A percentile compares a stretch with the other conserved stretches of the same genome.
Conservation (phyloP, 2,888 invertebrate species). For the Sarcophaga carnaria region DNA sequence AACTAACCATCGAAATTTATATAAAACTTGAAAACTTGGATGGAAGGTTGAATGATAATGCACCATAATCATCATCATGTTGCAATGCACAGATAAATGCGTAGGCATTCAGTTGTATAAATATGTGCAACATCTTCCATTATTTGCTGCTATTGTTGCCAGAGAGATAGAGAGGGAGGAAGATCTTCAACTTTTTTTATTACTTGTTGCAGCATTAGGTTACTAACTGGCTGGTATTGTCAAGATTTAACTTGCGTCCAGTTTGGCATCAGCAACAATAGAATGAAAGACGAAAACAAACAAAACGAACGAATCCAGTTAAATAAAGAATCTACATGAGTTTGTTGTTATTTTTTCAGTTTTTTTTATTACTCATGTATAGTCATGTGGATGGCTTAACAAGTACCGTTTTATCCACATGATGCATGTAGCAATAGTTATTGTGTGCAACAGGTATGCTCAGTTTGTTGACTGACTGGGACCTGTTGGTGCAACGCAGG, state of each 20-base stretch:
- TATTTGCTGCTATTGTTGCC: too few relatives aligned
- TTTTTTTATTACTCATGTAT: constrained; percentile 4
- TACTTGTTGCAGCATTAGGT: too few relatives aligned
- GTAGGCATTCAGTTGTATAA: constrained; percentile 8
- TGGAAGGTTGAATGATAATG: neutral
- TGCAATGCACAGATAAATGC: neutral
- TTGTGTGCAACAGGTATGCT: neutral
- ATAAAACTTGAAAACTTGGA: neutral
- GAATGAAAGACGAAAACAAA: neutral
- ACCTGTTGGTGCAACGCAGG: too few relatives aligned
- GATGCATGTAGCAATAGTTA: constrained; percentile 1
- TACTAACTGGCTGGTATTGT: constrained; percentile 11
- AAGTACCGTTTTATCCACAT: constrained; percentile 56
- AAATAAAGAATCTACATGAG: constrained; percentile 24
- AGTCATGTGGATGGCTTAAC: constrained; percentile 48
- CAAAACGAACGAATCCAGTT: neutral
- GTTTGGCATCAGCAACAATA: neutral
- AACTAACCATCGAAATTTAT: neutral
- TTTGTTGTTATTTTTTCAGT: constrained; percentile 20
- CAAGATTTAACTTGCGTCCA: constrained; percentile 55
- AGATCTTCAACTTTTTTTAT: too few relatives aligned
- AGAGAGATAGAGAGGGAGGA: too few relatives aligned
- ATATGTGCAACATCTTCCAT: too few relatives aligned
- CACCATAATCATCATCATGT: neutral
- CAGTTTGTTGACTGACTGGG: too few relatives aligned